Base-by-base conservation (phyloP, 2,888 invertebrate genomes). In the Exephanes ischioxanthus region DNA sequence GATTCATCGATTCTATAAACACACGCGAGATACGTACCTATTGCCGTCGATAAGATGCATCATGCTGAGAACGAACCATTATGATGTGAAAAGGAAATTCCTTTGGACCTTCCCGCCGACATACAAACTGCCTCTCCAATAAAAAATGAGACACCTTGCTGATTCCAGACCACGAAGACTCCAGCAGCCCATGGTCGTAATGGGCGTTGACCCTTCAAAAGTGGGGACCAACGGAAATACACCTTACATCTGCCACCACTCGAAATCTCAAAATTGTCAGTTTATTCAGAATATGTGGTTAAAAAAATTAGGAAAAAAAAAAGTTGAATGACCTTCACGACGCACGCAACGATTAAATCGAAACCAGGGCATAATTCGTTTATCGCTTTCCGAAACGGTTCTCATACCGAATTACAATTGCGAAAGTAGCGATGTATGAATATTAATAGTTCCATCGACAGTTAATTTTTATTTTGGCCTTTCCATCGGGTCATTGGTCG, bases 1-100 rank as follows among this genome's bases (percentile, higher is more conserved):
- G 73, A 77, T 70, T 75, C 67, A 66, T 51, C 61, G 76, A 82
- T 79, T 68, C 71, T 22, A 71, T 75, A 68, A 61, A 63, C n/a
- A 30, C 33, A 33, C 14, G 6, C 6, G 7, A 63, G 63, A 30
- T n/a, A 63, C 30, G 30, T 30, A 30, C 16, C 16, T 14, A 22
- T 26, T 58, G 41, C 22, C 53, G 33, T 63, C 22, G 33, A 45
- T 76, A 5, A 45, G 41, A 48, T 26, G 71, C 68, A 77, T 41
- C 53, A 66, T 63, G 58, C 71, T 45, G 51, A 19, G 33, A 11
- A 33, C 22, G 81, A 63, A 63, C 16, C n/a, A 33, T 63, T 63
- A 6, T 7, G 30, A 30, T 26, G 30, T 30, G 16, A n/a, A 63
- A 26, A 63, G 26, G 26, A 63, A 16, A 16, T 7, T 63, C 16